Evolutionary conservation across 2,113 vertebrate species (phyloP), one percentile per base, ranked within the genome.

Genomic region (Vulpes ferrilata): DNA sequence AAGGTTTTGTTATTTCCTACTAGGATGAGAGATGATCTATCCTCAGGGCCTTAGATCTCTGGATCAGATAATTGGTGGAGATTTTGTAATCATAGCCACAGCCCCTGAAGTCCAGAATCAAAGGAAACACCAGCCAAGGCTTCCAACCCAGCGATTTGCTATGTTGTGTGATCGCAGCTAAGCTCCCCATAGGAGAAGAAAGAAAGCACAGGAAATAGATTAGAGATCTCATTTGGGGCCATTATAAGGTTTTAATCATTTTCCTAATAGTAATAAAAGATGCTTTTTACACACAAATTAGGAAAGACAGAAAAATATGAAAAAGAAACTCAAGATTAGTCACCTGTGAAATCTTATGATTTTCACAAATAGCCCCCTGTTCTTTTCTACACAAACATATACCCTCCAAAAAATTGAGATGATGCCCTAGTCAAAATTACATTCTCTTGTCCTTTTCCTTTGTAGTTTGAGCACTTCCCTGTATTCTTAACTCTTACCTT

Each of bases 81-180:
- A 12, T 19, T 91, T 83, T 79, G n/a, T 20, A 81, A 89, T 60
- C 22, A 80, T 30, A 95, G 67, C 17, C 92, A 83, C 7, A 91
- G 82, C 79, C 74, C 79, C 79, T 89, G 83, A 98, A 89, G 91
- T 69, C 92, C 87, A 92, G 67, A 73, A 93, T 96, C 86, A 95
- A 92, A 92, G 73, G 83, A 82, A 38, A 86, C 10, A 3, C 30
- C 32, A 65, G 60, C 88, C 71, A 55, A 48, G 38, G 51, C 81
- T 88, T 95, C 85, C 71, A 73, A 30, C 35, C 71, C 73, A 91
- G 62, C 1, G 2, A 86, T 48, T 82, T 89, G 55, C 71, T 71
- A 2, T 25, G 53, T 25, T 76, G 71, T 86, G 65, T 82, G 94
- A 93, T 74, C 3, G 0, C 27, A 64, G 78, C 65, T 67, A 78